Evolutionary conservation across 1,140 invertebrate genomes (phyloP).

Genomic region (Euura saliciscinereae): DNA sequence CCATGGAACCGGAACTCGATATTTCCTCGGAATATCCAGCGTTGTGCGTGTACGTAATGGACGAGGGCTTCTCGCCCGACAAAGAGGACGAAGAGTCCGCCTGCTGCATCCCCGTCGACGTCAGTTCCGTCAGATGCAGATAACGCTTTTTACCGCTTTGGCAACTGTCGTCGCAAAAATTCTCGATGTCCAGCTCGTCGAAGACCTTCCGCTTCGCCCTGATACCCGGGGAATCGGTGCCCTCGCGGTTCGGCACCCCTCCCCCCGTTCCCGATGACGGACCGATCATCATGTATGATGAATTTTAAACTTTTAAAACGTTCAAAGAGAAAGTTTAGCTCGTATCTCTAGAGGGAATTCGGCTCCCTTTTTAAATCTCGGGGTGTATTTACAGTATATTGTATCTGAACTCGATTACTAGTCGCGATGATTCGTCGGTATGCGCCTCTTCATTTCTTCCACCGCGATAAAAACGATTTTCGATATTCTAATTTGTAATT

Average conservation of each 20-base stretch:
- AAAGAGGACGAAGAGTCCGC: background rate
- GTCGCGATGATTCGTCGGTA: background rate
- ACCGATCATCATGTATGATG: constrained; percentile 47
- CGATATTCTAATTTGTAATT: constrained; percentile 20
- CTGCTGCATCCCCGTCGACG: constrained; percentile 24
- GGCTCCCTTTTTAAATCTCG: background rate
- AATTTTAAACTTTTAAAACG: no score
- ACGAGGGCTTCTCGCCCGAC: constrained; percentile 2
- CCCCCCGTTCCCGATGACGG: constrained; percentile 41
- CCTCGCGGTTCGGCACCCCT: constrained; percentile 29
- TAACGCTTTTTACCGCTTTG: constrained; percentile 44
- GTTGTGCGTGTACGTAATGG: constrained; percentile 6
- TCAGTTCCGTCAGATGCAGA: constrained; percentile 31
- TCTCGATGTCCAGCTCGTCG: constrained; percentile 52
- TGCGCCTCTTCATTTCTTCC: background rate
- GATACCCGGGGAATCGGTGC: constrained; percentile 27
- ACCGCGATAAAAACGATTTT: constrained; percentile 13
- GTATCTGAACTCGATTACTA: background rate
- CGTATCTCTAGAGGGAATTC: no score
- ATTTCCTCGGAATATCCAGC: constrained; percentile 13
- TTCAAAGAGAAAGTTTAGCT: no score
- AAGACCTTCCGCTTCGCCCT: constrained; percentile 42
- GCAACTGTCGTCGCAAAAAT: constrained; percentile 51
- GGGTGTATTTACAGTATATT: background rate
- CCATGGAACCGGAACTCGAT: constrained; percentile 33